Evolutionary conservation across 92 coral and sea anemone genomes (phyloP), one percentile per base, ranked within the genome.

Genomic region (Scolanthus callimorphus): DNA sequence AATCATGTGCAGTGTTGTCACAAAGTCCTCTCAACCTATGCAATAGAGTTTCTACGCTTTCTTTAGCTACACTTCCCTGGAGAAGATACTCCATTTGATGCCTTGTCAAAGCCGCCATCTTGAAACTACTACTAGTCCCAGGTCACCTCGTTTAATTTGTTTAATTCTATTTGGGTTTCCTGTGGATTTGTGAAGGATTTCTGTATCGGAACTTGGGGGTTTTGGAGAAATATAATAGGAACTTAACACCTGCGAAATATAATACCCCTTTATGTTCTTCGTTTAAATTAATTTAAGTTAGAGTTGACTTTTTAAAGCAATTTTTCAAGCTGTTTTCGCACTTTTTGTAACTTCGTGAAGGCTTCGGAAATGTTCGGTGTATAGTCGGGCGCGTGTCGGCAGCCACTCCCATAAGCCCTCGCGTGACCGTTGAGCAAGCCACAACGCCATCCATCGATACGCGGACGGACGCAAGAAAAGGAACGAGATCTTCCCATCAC

Each of bases 401-500:
- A 19, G 67, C 54, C 60, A 51, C 62, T 83, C 90, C 90, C 90
- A 68, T 61, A 73, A 82, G 66, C 63, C 89, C 58, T 82, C 78
- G 90, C 94, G 88, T 77, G 90, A 76, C 72, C 29, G 69, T 51
- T 71, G 57, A 63, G 34, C 82, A 54, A 55, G 49, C 60, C 89
- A 82, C 89, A 79, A 74, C 95, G 95, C 95, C 95, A 86, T 80
- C 94, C 78, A 85, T 83, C 95, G 84, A 83, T 79, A 76, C 72
- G 78, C 85, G 66, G 86, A 80, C 63, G 80, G 88, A 78, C 63
- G 71, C 46, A 47, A 59, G 55, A 63, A 76, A 68, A 63, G 69
- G 75, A 69, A 77, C 73, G 71, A 78, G 68, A 62, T 49, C 52
- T 63, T 82, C 81, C 95, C 95, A 87, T 78, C 95, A 56, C 85